phyloP scores from a whole-genome alignment of 37 sponge, comb jelly and placozoan species.

The Cladorhizidae sp. region DNA sequence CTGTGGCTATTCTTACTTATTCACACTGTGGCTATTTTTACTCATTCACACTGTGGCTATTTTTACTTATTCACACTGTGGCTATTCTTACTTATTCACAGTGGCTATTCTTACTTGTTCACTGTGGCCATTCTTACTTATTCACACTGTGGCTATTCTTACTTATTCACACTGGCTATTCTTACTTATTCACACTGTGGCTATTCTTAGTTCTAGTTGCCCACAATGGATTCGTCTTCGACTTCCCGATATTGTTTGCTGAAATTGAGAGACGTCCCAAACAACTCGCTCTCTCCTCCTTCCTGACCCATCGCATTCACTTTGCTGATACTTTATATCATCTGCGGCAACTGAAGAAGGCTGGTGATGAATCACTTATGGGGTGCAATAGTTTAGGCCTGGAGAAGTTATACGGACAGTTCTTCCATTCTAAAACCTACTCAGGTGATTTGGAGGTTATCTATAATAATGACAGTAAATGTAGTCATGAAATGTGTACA shows the following conservation, averaged over 20 bases:
- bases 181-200: too few species aligned
- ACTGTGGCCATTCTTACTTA: too few species aligned
- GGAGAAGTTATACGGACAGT: constrained; percentile 5
- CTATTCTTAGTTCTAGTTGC: constrained; percentile 45
- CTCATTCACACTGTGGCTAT: too few species aligned
- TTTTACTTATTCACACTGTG: too few species aligned
- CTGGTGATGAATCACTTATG: not conserved
- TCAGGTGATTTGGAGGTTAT: not conserved
- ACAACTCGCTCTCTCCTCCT: not conserved
- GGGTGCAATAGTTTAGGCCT: constrained; percentile 9
- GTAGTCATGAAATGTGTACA: not conserved
- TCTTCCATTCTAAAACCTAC: constrained; percentile 2
- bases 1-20: too few species aligned
- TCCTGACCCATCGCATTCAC: constrained; percentile 23
- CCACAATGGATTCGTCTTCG: constrained; percentile 63
- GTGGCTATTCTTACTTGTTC: too few species aligned
- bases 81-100: too few species aligned
- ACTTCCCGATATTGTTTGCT: constrained; percentile 61
- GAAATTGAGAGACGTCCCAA: constrained; percentile 37
- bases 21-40: too few species aligned
- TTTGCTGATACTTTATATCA: constrained; percentile 40
- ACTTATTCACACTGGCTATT: too few species aligned
- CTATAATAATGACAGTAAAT: not conserved
- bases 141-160: too few species aligned
- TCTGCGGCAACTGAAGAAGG: constrained; percentile 34